Evolutionary conservation across 2,888 invertebrate species (phyloP).

Genomic region (Tolmerus cingulatus): DNA sequence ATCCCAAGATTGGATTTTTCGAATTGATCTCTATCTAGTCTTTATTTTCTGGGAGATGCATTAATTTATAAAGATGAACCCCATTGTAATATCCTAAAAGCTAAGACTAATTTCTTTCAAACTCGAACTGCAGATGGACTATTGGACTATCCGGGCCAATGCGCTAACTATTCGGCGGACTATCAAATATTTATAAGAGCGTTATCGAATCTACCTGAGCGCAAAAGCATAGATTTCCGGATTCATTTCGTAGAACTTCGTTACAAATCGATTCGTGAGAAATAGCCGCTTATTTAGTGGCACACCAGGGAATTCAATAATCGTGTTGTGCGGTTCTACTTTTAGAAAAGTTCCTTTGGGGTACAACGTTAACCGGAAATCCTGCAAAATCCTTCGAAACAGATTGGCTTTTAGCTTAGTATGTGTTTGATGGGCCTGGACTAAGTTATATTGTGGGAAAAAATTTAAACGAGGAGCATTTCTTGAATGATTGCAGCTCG

Average conservation of each 20-base stretch:
- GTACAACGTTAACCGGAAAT: not conserved
- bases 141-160: too few species aligned
- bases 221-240: not conserved
- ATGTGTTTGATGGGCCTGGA: not conserved
- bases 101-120: not conserved
- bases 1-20: too few species aligned
- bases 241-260: not conserved
- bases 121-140: not conserved
- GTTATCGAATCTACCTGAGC: not conserved
- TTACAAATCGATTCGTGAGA: not conserved
- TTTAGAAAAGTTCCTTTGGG: not conserved
- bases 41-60: not conserved
- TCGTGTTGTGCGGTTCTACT: not conserved
- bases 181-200: conserved; percentile 1
- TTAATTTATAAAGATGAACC: not conserved
- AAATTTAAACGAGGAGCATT: not conserved
- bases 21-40: too few species aligned
- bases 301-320: not conserved
- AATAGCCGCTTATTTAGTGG: not conserved
- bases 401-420: not conserved
- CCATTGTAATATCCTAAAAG: not conserved
- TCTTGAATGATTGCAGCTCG: not conserved
- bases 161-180: not conserved
- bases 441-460: not conserved
- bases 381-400: not conserved